These are phyloP conservation scores for Cryptotermes secundus DNA, from an alignment of 1,140 invertebrate genomes.

Conservation along the genomic window DNA sequence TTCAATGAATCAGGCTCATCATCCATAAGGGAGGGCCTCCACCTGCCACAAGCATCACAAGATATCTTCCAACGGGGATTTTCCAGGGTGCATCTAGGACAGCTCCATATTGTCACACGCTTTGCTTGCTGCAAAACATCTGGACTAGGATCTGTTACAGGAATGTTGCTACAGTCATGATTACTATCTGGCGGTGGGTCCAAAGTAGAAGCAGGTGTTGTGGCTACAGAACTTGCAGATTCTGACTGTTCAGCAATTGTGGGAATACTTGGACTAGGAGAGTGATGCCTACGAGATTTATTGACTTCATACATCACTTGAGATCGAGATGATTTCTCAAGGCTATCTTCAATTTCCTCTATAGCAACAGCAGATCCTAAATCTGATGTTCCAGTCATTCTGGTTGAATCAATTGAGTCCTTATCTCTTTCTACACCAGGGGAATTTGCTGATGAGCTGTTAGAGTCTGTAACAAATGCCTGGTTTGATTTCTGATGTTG, in stretches of 20 bases:
- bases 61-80: conserved; percentile 58
- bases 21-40: conserved; percentile 38
- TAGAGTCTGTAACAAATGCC: neutral
- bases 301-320: conserved; percentile 41
- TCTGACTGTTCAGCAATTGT: conserved; percentile 46
- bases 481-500: neutral
- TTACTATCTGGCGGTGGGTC: neutral
- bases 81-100: conserved; percentile 55
- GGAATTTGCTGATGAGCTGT: neutral
- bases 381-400: neutral
- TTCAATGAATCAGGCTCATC: neutral
- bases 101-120: conserved; percentile 49
- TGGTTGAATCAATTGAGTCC: too few species aligned
- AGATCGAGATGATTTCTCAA: conserved; percentile 40
- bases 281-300: conserved; percentile 37
- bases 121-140: conserved; percentile 28
- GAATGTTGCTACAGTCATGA: neutral
- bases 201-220: conserved; percentile 40
- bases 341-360: conserved; percentile 39
- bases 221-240: conserved; percentile 41
- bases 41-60: conserved; percentile 54
- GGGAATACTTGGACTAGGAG: conserved; percentile 44
- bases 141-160: neutral
- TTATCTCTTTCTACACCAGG: neutral
- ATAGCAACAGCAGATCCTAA: conserved; percentile 37